Base-by-base conservation (phyloP, 2,888 invertebrate genomes). In the Brachynemurus nebulosus region DNA sequence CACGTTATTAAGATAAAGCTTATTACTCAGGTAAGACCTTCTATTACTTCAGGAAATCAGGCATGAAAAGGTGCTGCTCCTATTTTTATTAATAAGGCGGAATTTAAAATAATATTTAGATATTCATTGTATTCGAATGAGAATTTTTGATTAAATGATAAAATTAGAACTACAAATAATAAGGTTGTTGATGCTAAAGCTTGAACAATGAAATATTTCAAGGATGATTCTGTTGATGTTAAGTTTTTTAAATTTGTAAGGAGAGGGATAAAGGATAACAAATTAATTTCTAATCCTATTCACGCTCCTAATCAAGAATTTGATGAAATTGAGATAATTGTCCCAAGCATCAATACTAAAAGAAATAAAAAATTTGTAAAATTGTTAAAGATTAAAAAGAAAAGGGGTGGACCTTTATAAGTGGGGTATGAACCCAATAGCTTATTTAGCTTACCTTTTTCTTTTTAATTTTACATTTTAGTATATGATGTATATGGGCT, bases 251-350 rank as follows among this genome's bases (percentile, higher is more conserved):
- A 60, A 34, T 62, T 64, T 50, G 64, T 67, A 60, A 75, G 69
- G 57, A 75, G 52, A 47, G 74, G 74, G 39, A 75, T 74, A 68
- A 75, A 72, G 54, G 71, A 68, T 54, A 76, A 58, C 53, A 76
- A 53, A 64, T 76, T 76, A 64, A 76, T 72, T 70, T 76, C 76
- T 68, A 76, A 60, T 0, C 74, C 72, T 64, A 76, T 70, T 71
- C 75, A 76, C 59, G 64, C 61, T 51, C 59, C 52, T 54, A 69
- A 51, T 55, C 68, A 69, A n/a, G 66, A 63, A 48, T 60, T 62
- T 17, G 66, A 53, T 11, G 65, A 64, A 47, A 74, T 67, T 52
- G 69, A 62, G 59, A 74, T 65, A 62, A 74, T 54, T 49, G 65
- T 62, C 49, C 65, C 60, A 46, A 56, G 49, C 30, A 70, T 63